These are phyloP conservation scores for Poeciliopsis paucimaculata DNA, from an alignment of 2,797 vertebrate genomes.

Conservation along the genomic window DNA sequence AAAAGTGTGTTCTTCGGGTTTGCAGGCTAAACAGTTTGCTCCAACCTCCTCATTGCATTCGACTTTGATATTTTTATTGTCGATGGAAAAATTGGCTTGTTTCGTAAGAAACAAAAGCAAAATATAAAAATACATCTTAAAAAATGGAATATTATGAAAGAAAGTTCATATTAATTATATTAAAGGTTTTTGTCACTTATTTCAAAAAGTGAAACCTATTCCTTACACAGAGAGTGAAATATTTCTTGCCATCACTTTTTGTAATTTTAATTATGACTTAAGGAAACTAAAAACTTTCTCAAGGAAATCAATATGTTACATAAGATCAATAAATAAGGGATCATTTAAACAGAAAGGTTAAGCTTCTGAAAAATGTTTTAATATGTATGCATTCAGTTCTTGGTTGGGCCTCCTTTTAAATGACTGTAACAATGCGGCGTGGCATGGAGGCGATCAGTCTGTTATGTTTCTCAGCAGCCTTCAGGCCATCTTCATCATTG, in stretches of 20 bases:
- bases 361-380: not conserved
- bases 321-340: not conserved
- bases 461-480: not conserved
- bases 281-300: not conserved
- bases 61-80: constrained; percentile 48
- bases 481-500: not conserved
- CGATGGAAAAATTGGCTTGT: constrained; percentile 32
- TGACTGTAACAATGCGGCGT: not conserved
- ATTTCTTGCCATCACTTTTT: not conserved
- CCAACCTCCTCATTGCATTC: constrained; percentile 29
- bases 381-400: not conserved
- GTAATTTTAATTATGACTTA: not conserved
- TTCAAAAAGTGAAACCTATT: not conserved
- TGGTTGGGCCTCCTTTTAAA: not conserved
- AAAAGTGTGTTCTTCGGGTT: constrained; percentile 52
- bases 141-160: not conserved
- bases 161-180: not conserved
- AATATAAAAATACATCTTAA: not conserved
- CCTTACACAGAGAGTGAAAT: not conserved
- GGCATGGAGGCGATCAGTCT: not conserved
- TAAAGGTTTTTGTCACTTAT: not conserved
- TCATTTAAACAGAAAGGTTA: not conserved
- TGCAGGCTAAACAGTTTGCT: constrained; percentile 59
- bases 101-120: constrained; percentile 46
- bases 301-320: not conserved